Evolutionary conservation across 2,888 invertebrate species (phyloP).

Genomic region (Parascotia fuliginaria): DNA sequence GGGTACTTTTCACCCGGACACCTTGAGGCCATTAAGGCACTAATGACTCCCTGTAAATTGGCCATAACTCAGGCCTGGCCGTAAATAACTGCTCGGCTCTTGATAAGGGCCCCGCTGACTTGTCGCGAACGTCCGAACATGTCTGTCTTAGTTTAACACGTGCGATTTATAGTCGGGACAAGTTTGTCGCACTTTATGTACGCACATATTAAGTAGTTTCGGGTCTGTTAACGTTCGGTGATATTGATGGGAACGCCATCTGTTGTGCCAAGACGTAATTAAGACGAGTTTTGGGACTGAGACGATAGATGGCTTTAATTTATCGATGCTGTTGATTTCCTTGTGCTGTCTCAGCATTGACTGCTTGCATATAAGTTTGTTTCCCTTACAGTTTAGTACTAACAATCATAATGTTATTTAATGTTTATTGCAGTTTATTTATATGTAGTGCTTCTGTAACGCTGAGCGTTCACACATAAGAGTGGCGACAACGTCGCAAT

Average conservation of each 20-base stretch:
- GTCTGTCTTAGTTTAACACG: slow-evolving; percentile 82
- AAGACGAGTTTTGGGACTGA: slow-evolving; percentile 28
- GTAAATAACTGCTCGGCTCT: slow-evolving; percentile 78
- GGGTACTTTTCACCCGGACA: slow-evolving; percentile 77
- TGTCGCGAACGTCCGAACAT: slow-evolving; percentile 73
- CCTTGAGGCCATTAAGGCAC: slow-evolving; percentile 82
- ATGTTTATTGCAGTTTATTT: too few relatives aligned
- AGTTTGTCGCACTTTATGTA: slow-evolving; percentile 45
- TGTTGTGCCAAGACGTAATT: slow-evolving; percentile 38
- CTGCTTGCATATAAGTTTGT: neutral
- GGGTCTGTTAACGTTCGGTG: slow-evolving; percentile 40
- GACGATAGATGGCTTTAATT: slow-evolving; percentile 40
- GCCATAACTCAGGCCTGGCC: slow-evolving; percentile 81
- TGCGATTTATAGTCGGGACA: slow-evolving; percentile 69
- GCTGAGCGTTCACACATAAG: too few relatives aligned
- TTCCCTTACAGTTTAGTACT: too few relatives aligned
- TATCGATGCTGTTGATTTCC: slow-evolving; percentile 23
- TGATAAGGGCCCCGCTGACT: slow-evolving; percentile 83
- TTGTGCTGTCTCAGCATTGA: neutral
- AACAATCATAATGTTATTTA: too few relatives aligned
- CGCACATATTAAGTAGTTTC: slow-evolving; percentile 42
- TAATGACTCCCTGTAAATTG: slow-evolving; percentile 86
- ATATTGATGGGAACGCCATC: slow-evolving; percentile 46
- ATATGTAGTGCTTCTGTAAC: too few relatives aligned
- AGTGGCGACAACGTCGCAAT: too few relatives aligned